These are phyloP conservation scores for Cottus gobio DNA, from an alignment of 2,113 vertebrate species.

Conservation along the genomic window DNA sequence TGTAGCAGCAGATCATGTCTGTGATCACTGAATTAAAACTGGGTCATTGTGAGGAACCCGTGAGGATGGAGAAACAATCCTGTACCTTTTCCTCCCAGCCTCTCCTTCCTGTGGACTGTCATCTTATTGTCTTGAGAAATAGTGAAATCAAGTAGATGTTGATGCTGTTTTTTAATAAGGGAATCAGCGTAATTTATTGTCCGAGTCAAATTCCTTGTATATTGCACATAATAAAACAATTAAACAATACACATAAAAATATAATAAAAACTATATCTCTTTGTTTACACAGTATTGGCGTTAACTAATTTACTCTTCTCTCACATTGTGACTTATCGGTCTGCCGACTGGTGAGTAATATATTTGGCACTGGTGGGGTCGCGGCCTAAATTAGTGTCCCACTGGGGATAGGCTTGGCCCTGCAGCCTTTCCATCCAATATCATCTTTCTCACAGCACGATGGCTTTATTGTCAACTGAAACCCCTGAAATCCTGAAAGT, in stretches of 20 bases:
- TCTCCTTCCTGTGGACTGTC: not conserved
- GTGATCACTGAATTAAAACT: constrained; percentile 35
- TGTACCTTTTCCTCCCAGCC: not conserved
- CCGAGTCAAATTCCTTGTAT: too few relatives aligned
- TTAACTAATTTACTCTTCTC: not conserved
- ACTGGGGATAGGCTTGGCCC: constrained; percentile 36
- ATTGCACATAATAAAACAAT: too few relatives aligned
- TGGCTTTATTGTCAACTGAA: constrained; percentile 75
- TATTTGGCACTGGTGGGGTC: constrained; percentile 25
- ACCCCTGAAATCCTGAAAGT: constrained; percentile 44
- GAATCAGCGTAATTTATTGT: too few relatives aligned
- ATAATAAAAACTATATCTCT: not conserved
- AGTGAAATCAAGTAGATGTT: not conserved
- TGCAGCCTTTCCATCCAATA: constrained; percentile 36
- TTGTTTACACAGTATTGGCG: constrained; percentile 12
- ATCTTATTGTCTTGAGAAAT: constrained; percentile 12
- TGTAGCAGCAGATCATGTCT: constrained; percentile 13
- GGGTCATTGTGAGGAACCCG: constrained; percentile 33
- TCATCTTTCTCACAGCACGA: constrained; percentile 60
- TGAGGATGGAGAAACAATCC: constrained; percentile 1
- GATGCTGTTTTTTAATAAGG: too few relatives aligned
- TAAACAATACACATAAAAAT: too few relatives aligned
- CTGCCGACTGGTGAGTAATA: constrained; percentile 30
- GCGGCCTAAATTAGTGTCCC: constrained; percentile 40
- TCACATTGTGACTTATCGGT: constrained; percentile 32